Percentiles rank a stretch among this genome's conserved stretches.
phyloP scores from a whole-genome alignment of 2,888 invertebrate species.

The Spisula subtruncata region DNA sequence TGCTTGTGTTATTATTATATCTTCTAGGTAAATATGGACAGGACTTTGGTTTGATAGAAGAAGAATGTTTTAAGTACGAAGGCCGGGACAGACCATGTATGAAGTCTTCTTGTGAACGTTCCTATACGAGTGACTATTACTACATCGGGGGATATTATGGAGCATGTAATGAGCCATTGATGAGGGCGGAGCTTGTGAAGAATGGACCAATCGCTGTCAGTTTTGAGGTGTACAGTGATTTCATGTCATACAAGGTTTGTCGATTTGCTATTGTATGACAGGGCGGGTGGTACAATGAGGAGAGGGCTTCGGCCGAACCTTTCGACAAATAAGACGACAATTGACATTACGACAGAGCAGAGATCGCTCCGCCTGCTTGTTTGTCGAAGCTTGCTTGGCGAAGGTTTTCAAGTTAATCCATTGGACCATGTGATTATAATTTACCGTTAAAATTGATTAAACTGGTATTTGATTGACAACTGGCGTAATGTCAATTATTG shows the following conservation, averaged over 20 bases:
- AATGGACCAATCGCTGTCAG: conserved; percentile 88
- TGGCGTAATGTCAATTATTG: too few species aligned
- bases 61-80: conserved; percentile 88
- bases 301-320: too few species aligned
- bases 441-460: too few species aligned
- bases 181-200: conserved; percentile 87
- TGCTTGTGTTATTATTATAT: conserved; percentile 44
- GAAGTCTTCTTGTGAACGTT: conserved; percentile 83
- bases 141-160: conserved; percentile 89
- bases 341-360: too few species aligned
- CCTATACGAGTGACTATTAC: conserved; percentile 87
- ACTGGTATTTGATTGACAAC: too few species aligned
- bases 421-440: too few species aligned
- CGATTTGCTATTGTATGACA: too few species aligned
- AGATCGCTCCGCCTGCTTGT: too few species aligned
- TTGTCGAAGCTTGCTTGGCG: too few species aligned
- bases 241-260: conserved; percentile 79
- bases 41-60: conserved; percentile 88
- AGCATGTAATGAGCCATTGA: conserved; percentile 88
- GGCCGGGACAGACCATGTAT: conserved; percentile 86
- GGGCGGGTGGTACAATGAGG: too few species aligned
- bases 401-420: too few species aligned
- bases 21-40: conserved; percentile 83
- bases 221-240: conserved; percentile 88
- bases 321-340: background rate